Base-by-base conservation (phyloP, 2,113 vertebrate genomes). In the Amphiprion ocellaris region DNA sequence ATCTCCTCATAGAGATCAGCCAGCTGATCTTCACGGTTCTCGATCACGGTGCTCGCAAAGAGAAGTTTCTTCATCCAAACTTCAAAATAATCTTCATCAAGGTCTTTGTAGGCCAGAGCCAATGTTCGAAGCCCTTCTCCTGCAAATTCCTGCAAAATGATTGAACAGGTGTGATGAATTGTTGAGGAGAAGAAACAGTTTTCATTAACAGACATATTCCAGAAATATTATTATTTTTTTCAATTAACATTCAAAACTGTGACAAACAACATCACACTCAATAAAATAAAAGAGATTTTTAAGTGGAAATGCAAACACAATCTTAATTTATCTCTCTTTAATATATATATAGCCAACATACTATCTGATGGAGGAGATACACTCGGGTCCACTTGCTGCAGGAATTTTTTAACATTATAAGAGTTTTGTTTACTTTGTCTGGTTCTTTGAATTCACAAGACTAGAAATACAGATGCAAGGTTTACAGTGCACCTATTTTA, bases 101-200 rank as follows among this genome's bases (percentile, higher is more conserved):
- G 67, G 16, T 92, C 85, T 84, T 89, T 92, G 81, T 79, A 90
- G n/a, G 88, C 83, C 53, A 92, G 63, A 30, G 87, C 90, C 68
- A 92, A 84, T 15, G 90, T 92, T 5, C 90, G 87, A 49, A 92
- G 88, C 0, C 90, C 90, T 82, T 92, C 88, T 44, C 87, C 88
- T 4, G 88, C 90, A 83, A 89, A 92, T 61, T 89, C 88, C 90
- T 92, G 60, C 52, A 56, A 14, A 30, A 77, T 47, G 63, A 33
- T 21, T 50, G 37, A 28, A 44, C 4, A 5, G 19, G 21, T 17
- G 52, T 55, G 4, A 69, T 41, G 37, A 41, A 16, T 68, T 6
- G 26, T 2, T 23, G 33, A 39, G 1, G 11, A 2, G 7, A 44
- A 14, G 10, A 14, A 15, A 14, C 41, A 44, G 12, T 44, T 44